Evolutionary conservation across 2,888 invertebrate species (phyloP).

Genomic region (Rhagium mordax): DNA sequence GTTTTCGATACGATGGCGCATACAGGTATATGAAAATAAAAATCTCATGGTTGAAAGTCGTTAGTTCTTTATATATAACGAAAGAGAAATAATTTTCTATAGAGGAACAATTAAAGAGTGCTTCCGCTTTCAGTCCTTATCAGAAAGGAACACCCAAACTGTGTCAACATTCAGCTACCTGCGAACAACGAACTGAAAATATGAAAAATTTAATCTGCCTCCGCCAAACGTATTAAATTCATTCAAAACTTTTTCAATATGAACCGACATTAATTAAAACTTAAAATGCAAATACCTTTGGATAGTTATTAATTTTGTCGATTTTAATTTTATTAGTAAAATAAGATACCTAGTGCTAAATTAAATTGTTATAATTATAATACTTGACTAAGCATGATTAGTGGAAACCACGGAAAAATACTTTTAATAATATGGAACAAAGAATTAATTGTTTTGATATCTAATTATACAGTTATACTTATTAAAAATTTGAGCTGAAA

Average conservation of each 20-base stretch:
- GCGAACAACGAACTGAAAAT: slow-evolving; percentile 26
- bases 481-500: too few species aligned
- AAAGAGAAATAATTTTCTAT: slow-evolving; percentile 26
- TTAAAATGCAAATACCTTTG: slow-evolving; percentile 1
- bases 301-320: neutral
- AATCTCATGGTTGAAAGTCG: slow-evolving; percentile 9
- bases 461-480: too few species aligned
- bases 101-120: slow-evolving; percentile 31
- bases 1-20: too few species aligned
- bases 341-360: too few species aligned
- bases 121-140: slow-evolving; percentile 29
- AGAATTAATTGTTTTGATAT: too few species aligned
- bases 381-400: too few species aligned
- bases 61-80: slow-evolving; percentile 1
- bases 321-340: neutral
- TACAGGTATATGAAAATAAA: neutral
- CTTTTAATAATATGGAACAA: too few species aligned
- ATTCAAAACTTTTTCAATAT: slow-evolving; percentile 24
- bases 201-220: slow-evolving; percentile 32
- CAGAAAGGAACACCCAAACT: slow-evolving; percentile 30
- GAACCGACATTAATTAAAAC: slow-evolving; percentile 19
- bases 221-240: slow-evolving; percentile 29
- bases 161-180: slow-evolving; percentile 34
- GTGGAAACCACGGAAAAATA: too few species aligned
- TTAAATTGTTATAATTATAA: too few species aligned